Evolutionary conservation across 2,888 invertebrate genomes (phyloP), one percentile per base, ranked within the genome.

Genomic region (Sinodicranocentrus sp.): DNA sequence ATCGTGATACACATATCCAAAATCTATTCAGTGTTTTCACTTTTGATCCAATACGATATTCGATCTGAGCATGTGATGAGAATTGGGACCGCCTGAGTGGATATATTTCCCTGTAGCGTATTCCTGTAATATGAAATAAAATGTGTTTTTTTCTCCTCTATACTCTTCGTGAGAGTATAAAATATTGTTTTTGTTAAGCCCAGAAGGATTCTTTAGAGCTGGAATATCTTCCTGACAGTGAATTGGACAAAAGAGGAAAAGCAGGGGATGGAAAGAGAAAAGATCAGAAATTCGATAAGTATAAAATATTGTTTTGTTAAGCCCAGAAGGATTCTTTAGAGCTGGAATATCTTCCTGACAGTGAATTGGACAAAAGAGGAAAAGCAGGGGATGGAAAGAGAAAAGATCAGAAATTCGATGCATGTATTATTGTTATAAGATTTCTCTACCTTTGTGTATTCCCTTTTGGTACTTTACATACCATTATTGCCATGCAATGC

Each of bases 201-300:
- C 33, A 54, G 39, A 43, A 48, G 25, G 71, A 39, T 39, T 5
- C 39, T 39, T 39, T 19, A 71, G 57, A 71, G 52, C 54, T 71
- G 28, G 15, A 71, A 71, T 57, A 5, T 67, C 57, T 54, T 48
- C 44, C 23, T 23, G 61, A 63, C 10, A 68, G 68, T 26, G 77
- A 68, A 21, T 48, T 15, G 23, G 54, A 28, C 33, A 61, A 59
- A 33, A 33, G 59, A 63, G n/a, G 54, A 26, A 54, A 19, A 70
- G 21, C 72, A 19, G 44, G 59, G 44, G 71, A 71, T 57, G 28
- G 61, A 48, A 33, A 70, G 26, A 65, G 57, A 68, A 59, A 63
- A 78, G 61, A 78, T 78, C 63, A 67, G 70, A 78, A 78, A 78
- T 78, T 78, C 70, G 71, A 78, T 70, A n/a, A n/a, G 78, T 71